These are phyloP conservation scores for Apotomis capreana DNA, from an alignment of 2,888 invertebrate species.

Conservation along the genomic window DNA sequence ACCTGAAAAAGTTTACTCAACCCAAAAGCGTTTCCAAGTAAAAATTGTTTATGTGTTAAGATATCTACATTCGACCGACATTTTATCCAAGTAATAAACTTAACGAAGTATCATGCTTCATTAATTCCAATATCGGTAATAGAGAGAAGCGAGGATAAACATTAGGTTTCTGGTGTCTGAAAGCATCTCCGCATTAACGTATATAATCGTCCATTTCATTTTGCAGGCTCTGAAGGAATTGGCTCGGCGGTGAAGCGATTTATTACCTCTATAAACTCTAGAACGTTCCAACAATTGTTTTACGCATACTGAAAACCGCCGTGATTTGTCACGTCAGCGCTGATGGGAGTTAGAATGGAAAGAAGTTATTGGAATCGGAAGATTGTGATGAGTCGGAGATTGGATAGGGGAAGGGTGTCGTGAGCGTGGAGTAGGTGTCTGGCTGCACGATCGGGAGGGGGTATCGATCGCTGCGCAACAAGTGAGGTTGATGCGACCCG, in stretches of 20 bases:
- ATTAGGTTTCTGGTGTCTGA: conserved; percentile 23
- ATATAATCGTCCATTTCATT: conserved; percentile 37
- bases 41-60: neutral
- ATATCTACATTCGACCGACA: neutral
- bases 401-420: conserved; percentile 31
- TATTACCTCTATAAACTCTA: conserved; percentile 30
- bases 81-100: neutral
- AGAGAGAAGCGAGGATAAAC: conserved; percentile 24
- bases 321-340: conserved; percentile 18
- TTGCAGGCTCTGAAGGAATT: conserved; percentile 22
- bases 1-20: conserved; percentile 17
- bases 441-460: conserved; percentile 42
- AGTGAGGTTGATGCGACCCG: conserved; percentile 56
- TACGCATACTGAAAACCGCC: conserved; percentile 24
- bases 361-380: conserved; percentile 37
- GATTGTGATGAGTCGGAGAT: conserved; percentile 41
- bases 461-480: conserved; percentile 80
- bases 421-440: conserved; percentile 39
- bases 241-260: conserved; percentile 13
- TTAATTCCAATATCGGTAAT: neutral
- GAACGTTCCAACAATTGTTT: conserved; percentile 27
- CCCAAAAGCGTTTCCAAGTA: conserved; percentile 5
- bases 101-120: conserved; percentile 13
- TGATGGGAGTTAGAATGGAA: conserved; percentile 22
- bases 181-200: conserved; percentile 34